A percentile compares a stretch with the other conserved stretches of the same genome.
Evolutionary conservation across 2,888 invertebrate species (phyloP).

Genomic region (Empis stercorea): DNA sequence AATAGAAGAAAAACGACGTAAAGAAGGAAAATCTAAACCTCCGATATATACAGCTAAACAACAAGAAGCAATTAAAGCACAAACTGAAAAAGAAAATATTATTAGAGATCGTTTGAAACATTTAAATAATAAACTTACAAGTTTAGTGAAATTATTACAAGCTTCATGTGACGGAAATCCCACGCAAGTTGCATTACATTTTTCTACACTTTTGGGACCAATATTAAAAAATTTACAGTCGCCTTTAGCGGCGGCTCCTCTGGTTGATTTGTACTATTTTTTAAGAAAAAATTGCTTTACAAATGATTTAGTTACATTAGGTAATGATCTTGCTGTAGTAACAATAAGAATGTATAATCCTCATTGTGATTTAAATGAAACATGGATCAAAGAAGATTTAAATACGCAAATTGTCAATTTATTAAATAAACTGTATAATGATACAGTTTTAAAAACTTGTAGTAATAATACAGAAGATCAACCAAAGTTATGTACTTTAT

Average conservation of each 20-base stretch:
- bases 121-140: constrained; percentile 37
- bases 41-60: constrained; percentile 74
- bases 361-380: constrained; percentile 61
- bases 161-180: constrained; percentile 29
- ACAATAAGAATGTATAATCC: constrained; percentile 66
- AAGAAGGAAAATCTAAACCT: constrained; percentile 64
- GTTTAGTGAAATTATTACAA: constrained; percentile 27
- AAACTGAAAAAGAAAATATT: constrained; percentile 70
- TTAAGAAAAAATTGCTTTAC: constrained; percentile 46
- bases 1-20: constrained; percentile 74
- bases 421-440: constrained; percentile 39
- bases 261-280: constrained; percentile 46
- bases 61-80: constrained; percentile 76
- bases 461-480: no score
- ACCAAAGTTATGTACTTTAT: not conserved
- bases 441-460: constrained; percentile 30
- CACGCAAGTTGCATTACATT: constrained; percentile 26
- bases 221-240: constrained; percentile 46
- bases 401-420: constrained; percentile 49
- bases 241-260: constrained; percentile 60
- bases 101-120: constrained; percentile 55
- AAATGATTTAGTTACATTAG: constrained; percentile 37
- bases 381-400: constrained; percentile 63
- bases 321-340: constrained; percentile 52
- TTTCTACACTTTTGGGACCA: constrained; percentile 24